Evolutionary conservation across 1,140 invertebrate genomes (phyloP).

Genomic region (Dufourea novaeangliae): DNA sequence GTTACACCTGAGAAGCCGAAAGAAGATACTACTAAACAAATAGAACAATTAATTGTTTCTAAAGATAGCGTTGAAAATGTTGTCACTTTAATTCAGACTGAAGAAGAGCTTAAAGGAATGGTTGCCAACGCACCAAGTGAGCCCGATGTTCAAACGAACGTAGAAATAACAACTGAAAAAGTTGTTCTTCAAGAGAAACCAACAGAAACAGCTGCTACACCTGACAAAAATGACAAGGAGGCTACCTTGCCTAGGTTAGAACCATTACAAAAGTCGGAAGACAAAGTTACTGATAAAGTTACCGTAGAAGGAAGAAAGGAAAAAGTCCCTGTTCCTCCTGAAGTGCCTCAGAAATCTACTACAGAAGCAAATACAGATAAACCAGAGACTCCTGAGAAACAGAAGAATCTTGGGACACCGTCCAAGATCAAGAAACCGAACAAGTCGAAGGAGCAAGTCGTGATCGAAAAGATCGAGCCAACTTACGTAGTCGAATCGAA

Average conservation of each 20-base stretch:
- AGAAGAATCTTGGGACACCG: not conserved
- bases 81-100: not conserved
- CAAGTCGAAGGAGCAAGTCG: slow-evolving; percentile 43
- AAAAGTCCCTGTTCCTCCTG: not conserved
- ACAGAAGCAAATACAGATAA: not conserved
- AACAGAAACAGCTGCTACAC: not conserved
- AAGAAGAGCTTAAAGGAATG: not conserved
- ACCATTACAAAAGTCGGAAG: not conserved
- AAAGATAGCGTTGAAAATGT: slow-evolving; percentile 27
- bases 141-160: not conserved
- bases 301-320: not conserved
- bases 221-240: not conserved
- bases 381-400: not conserved
- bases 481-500: slow-evolving; percentile 4
- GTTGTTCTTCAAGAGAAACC: not conserved
- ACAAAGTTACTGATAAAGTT: not conserved
- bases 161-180: slow-evolving; percentile 1
- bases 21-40: not conserved
- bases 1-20: not conserved
- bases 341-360: not conserved
- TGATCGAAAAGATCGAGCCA: slow-evolving; percentile 18
- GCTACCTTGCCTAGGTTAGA: not conserved
- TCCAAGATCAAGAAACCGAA: slow-evolving; percentile 27
- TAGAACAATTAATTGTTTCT: not conserved
- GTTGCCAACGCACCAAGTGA: not conserved